Conservation (phyloP, 92 coral and sea anemone genomes). For the Ricordea florida region DNA sequence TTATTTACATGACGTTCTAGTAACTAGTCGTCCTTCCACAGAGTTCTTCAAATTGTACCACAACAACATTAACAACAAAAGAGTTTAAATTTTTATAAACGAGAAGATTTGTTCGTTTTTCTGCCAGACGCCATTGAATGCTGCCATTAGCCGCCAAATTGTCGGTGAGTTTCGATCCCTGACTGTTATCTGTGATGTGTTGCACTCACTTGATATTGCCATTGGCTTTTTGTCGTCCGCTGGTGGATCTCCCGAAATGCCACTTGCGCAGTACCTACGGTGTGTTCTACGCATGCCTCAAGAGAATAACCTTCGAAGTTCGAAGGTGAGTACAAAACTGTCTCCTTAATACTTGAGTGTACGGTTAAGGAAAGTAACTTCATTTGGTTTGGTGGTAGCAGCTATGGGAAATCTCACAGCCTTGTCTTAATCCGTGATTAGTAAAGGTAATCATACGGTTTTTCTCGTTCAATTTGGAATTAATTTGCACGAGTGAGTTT, state of each 20-base stretch:
- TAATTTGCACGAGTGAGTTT: too few relatives aligned
- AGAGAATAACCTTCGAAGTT: slow-evolving; percentile 69
- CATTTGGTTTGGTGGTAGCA: too few relatives aligned
- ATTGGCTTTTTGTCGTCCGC: slow-evolving; percentile 82
- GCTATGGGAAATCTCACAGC: too few relatives aligned
- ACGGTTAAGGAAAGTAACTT: too few relatives aligned
- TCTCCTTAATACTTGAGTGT: too few relatives aligned
- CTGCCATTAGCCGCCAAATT: slow-evolving; percentile 50
- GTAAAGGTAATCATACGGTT: too few relatives aligned
- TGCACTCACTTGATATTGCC: slow-evolving; percentile 78
- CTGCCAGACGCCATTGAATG: slow-evolving; percentile 47
- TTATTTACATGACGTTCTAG: too few relatives aligned
- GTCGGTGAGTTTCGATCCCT: slow-evolving; percentile 57
- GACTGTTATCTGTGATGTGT: slow-evolving; percentile 78
- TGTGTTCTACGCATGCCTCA: slow-evolving; percentile 59
- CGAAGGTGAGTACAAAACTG: slow-evolving; percentile 46
- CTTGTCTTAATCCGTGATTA: too few relatives aligned
- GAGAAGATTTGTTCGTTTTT: neutral
- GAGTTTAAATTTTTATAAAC: neutral
- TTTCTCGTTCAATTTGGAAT: too few relatives aligned
- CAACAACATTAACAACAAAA: too few relatives aligned
- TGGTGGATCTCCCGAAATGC: slow-evolving; percentile 72
- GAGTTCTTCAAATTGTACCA: too few relatives aligned
- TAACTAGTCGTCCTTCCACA: too few relatives aligned
- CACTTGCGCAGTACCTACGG: slow-evolving; percentile 66